Percentiles rank a stretch among this genome's conserved stretches.
Evolutionary conservation across 2,113 vertebrate genomes (phyloP).

Genomic region (Hepsetus odoe): DNA sequence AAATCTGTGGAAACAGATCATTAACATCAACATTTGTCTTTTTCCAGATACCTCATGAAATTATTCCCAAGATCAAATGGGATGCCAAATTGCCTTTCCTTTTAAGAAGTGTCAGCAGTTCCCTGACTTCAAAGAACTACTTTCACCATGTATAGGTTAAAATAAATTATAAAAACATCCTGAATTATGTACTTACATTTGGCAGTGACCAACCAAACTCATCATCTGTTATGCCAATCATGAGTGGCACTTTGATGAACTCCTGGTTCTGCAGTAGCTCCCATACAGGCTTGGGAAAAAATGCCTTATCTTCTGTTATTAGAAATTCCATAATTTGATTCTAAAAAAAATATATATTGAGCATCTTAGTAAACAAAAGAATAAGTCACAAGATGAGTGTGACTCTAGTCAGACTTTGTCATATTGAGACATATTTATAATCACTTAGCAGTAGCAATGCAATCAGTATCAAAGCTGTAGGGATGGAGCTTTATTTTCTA

Average conservation of each 20-base stretch:
- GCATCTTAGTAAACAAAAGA: not conserved
- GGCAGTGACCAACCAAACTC: slow-evolving; percentile 58
- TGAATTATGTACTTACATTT: slow-evolving; percentile 49
- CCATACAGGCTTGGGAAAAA: slow-evolving; percentile 47
- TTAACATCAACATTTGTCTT: not conserved
- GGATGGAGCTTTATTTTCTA: too few relatives aligned
- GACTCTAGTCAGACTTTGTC: not conserved
- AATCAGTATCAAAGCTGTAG: not conserved
- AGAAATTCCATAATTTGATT: not conserved
- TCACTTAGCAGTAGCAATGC: not conserved
- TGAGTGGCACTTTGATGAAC: slow-evolving; percentile 55
- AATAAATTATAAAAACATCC: not conserved
- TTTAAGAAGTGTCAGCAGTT: not conserved
- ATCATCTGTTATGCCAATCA: slow-evolving; percentile 57
- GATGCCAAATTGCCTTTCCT: not conserved
- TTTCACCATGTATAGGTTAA: not conserved
- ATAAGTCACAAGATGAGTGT: not conserved
- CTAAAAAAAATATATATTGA: slow-evolving; percentile 27
- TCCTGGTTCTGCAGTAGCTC: slow-evolving; percentile 46
- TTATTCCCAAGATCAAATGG: not conserved
- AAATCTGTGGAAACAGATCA: slow-evolving; percentile 48
- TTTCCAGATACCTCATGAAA: not conserved
- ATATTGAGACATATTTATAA: not conserved
- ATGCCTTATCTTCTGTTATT: slow-evolving; percentile 46
- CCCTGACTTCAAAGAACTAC: not conserved